Conservation (phyloP, 2,888 invertebrate species). For the Amorpha juglandis region DNA sequence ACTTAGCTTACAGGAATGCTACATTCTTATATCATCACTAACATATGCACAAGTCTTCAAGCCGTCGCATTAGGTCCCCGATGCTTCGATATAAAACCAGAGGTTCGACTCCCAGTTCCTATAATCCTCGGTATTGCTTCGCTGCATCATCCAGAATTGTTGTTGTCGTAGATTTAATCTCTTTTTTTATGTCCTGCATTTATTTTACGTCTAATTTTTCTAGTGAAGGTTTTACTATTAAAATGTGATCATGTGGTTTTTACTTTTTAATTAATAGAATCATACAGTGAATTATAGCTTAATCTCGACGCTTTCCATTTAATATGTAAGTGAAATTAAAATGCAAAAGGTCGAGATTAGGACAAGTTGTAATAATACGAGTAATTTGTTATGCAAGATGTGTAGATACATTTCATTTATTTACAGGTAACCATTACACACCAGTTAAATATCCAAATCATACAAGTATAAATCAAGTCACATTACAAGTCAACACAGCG, state of each 20-base stretch:
- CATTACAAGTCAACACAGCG: conserved; percentile 66
- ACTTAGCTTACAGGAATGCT: conserved; percentile 80
- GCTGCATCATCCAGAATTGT: conserved; percentile 37
- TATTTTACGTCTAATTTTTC: conserved; percentile 29
- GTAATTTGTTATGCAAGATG: conserved; percentile 26
- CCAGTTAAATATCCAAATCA: conserved; percentile 65
- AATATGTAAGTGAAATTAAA: conserved; percentile 2
- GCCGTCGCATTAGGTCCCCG: conserved; percentile 74
- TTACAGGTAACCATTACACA: conserved; percentile 75
- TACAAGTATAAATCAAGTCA: conserved; percentile 59
- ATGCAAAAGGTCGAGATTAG: conserved; percentile 6
- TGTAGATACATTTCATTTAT: conserved; percentile 31
- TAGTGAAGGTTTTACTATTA: conserved; percentile 29
- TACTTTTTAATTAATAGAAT: neutral
- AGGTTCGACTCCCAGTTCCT: conserved; percentile 40
- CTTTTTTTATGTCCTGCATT: conserved; percentile 27
- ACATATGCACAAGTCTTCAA: conserved; percentile 74
- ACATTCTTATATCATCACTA: conserved; percentile 64
- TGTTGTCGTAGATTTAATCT: conserved; percentile 40
- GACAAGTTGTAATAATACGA: neutral
- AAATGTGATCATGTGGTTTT: neutral
- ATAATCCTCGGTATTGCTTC: conserved; percentile 59
- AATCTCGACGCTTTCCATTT: conserved; percentile 11
- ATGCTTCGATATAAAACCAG: conserved; percentile 37
- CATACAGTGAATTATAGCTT: neutral